phyloP scores from a whole-genome alignment of 2,797 vertebrate species.

The Ptychobarbus kaznakovi region DNA sequence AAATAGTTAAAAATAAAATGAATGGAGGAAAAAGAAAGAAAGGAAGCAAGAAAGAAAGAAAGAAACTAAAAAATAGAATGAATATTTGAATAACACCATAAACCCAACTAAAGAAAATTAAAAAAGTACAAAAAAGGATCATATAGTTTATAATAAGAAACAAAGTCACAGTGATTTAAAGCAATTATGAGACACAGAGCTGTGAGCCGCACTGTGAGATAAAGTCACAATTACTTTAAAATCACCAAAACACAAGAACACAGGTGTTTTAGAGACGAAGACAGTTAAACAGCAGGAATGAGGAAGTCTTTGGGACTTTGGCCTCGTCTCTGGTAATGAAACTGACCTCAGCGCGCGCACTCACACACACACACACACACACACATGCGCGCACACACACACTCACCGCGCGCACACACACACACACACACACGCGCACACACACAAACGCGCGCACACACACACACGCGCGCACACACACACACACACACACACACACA shows the following conservation, averaged over 20 bases:
- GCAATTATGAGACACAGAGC: not conserved
- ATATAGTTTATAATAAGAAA: not conserved
- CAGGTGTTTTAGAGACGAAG: slow-evolving; percentile 1
- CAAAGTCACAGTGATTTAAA: not conserved
- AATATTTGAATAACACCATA: not conserved
- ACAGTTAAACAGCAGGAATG: slow-evolving; percentile 13
- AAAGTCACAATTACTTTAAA: not conserved
- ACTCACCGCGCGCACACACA: not conserved
- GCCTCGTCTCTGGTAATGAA: slow-evolving; percentile 20
- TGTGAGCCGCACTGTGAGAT: not conserved
- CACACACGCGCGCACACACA: not conserved
- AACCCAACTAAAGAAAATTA: not conserved
- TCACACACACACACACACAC: not conserved
- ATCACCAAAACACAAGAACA: not conserved
- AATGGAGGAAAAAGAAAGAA: not conserved
- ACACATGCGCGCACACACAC: not conserved
- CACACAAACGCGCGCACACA: not conserved
- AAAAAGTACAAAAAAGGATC: not conserved
- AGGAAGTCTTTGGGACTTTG: slow-evolving; percentile 25
- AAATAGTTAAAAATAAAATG: not conserved
- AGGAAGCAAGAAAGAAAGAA: not conserved
- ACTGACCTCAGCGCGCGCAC: not conserved
- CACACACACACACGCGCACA: not conserved
- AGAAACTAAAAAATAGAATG: not conserved
- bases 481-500: not conserved